Base-by-base conservation (phyloP, 1,140 invertebrate genomes). In the Drosophila paulistorum region DNA sequence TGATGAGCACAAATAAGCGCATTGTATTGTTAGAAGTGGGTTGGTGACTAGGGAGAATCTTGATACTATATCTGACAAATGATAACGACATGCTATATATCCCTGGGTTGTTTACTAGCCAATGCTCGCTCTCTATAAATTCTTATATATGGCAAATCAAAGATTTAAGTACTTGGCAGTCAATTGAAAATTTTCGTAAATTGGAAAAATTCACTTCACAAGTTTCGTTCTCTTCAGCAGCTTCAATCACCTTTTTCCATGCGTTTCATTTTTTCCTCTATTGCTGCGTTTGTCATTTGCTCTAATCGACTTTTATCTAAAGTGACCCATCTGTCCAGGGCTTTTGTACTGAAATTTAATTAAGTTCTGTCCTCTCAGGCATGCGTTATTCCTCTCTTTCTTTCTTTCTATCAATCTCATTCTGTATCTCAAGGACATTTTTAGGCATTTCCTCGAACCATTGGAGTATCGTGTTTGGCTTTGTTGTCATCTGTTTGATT, bases 1-100 rank as follows among this genome's bases (percentile, higher is more conserved):
- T 59, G 65, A 67, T 60, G 65, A 67, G 57, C 57, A 60, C 65
- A 67, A 60, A 67, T 67, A 77, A 73, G 63, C 68, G 65, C 65
- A 66, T 20, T 51, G 14, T 54, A 17, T 58, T 41, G 54, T 57
- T 3, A 7, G 17, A 14, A 23, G 7, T 11, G 9, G 7, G 7
- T 3, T 10, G 17, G 9, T 11, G 11, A 11, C 7, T 37, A 13
- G 37, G 37, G 11, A 11, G 10, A 20, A 23, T 9, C 10, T 10
- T 11, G 45, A 10, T 51, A 10, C 30, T 41, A 51, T 37, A 42
- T 63, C 67, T 71, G 72, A 78, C 76, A 78, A 79, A 79, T 79
- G 73, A 76, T 79, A 65, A 79, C 76, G 65, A 71, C 71, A 57
- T 75, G 72, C 76, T 65, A 74, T 74, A 77, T 75, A 73, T 75